Evolutionary conservation across 2,888 invertebrate genomes (phyloP), one percentile per base, ranked within the genome.

Genomic region (Zaprionus lineosus): DNA sequence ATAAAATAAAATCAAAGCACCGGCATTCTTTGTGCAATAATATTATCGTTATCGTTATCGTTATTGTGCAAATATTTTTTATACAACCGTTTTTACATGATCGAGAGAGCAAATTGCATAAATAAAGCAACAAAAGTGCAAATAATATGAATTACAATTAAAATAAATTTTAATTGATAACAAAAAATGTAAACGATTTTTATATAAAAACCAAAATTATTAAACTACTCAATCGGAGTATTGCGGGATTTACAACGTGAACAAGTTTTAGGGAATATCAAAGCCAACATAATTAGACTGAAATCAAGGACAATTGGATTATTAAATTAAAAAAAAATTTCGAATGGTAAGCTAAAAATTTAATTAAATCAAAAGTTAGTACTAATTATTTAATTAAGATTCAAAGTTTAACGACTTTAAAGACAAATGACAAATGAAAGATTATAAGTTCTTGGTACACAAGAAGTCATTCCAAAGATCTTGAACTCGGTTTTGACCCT

Each of bases 11-110:
- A 39, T 48, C 56, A 61, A 63, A 58, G 41, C 41, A 39, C 40
- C 75, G 79, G 58, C 52, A 59, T 66, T 43, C 50, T 63, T 74
- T 66, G 75, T 77, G 77, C 84, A 77, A 77, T 77, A 81, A 55
- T 64, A 39, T 12, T 24, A 29, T 29, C 29, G 29, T 29, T 29
- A 29, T 29, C 29, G 29, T 56, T 58, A 47, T 41, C 53, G 29
- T 26, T 47, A 56, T 57, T 71, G 71, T 63, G 76, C 59, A 62
- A 81, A 70, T 74, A 60, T 70, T 70, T 65, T 74, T 70, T 61
- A 57, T 51, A 60, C 52, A 60, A 60, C 19, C 43, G 58, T 48
- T 65, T 69, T 65, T 59, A 74, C 47, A 65, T 40, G 48, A 53
- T 51, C 39, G 64, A 41, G 31, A 19, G 18, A 4, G 39, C 15